phyloP scores from a whole-genome alignment of 2,113 vertebrate genomes.

The Felis catus region DNA sequence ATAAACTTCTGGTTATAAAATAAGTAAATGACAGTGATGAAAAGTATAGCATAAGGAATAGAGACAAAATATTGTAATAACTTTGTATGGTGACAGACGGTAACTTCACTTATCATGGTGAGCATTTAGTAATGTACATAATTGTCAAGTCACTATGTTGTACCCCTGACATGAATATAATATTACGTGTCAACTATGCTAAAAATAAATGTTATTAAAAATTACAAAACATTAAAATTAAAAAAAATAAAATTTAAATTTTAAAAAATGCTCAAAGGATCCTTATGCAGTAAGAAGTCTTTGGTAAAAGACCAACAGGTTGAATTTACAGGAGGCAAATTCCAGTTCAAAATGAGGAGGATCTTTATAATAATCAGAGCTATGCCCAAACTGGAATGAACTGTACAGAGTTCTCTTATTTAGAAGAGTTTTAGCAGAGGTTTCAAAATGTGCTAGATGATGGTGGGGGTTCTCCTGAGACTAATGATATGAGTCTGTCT shows the following conservation, averaged over 20 bases:
- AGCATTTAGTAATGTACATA: not conserved
- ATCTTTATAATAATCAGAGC: not conserved
- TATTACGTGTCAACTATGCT: not conserved
- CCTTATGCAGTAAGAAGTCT: not conserved
- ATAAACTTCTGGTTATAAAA: not conserved
- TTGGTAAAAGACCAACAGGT: not conserved
- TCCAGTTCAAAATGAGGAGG: not conserved
- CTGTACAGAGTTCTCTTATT: too few species aligned
- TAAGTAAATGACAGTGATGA: not conserved
- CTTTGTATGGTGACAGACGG: not conserved
- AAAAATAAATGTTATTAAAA: not conserved
- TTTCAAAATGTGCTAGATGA: not conserved
- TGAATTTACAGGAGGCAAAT: not conserved
- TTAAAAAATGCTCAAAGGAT: not conserved
- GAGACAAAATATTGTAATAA: not conserved
- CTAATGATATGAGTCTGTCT: not conserved
- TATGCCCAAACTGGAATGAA: not conserved
- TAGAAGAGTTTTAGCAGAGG: not conserved
- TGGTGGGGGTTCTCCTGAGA: not conserved
- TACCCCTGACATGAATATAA: not conserved
- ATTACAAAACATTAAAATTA: not conserved
- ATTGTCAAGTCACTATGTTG: not conserved
- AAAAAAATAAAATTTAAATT: not conserved
- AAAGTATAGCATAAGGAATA: not conserved
- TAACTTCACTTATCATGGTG: not conserved